Evolutionary conservation across 2,797 vertebrate species (phyloP), one percentile per base, ranked within the genome.

Genomic region (Cottoperca gobio): DNA sequence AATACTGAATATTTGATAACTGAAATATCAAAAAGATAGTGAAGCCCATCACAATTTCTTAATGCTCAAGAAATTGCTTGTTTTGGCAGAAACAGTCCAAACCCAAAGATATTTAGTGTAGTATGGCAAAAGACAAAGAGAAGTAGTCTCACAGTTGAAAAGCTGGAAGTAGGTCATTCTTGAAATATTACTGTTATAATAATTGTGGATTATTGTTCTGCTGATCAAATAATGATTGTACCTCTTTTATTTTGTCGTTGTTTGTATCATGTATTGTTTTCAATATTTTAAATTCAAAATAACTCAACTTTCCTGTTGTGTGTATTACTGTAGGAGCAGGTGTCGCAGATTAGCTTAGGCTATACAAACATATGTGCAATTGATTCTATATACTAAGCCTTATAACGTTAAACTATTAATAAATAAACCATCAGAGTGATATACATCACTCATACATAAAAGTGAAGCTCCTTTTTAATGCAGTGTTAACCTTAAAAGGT

Each of bases 401-500:
- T 10, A 46, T 21, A 24, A 57, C 52, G 14, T 46, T 50, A 4
- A 63, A 39, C 10, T 42, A 13, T 50, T 23, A 16, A 21, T 33
- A 23, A 33, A 43, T 12, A 12, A 16, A 16, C 54, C 31, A 66
- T 23, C 26, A 42, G n/a, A 48, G 8, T 52, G 16, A 24, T 40
- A 16, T 21, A 13, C 8, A 24, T 2, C 48, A 11, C 6, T 39
- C 45, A 7, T n/a, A 46, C 14, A 23, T 57, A 39, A n/a, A 48
- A 42, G n/a, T 39, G 16, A 31, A 23, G 21, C 14, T 16, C n/a
- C 10, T 19, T 48, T 40, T 68, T 48, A 0, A 60, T 21, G 10
- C 8, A 48, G 17, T 73, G 48, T 68, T 50, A 40, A 65, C 42
- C 11, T 68, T 50, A 12, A 57, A 52, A 28, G 10, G 21, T 74